Evolutionary conservation across 2,888 invertebrate species (phyloP), one percentile per base, ranked within the genome.

Genomic region (Dioctria linearis): DNA sequence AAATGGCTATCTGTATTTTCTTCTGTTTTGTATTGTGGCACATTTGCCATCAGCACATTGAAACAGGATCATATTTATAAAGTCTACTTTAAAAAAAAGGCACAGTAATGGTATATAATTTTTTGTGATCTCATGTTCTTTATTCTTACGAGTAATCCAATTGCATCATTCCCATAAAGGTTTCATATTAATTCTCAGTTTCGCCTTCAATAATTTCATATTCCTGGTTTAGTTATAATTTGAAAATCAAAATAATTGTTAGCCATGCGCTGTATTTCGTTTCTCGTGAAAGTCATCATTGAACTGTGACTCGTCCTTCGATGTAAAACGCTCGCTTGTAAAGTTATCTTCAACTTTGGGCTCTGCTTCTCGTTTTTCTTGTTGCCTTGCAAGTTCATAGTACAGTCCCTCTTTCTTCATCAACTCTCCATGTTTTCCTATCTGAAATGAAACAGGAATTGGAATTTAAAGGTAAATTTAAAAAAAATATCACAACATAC

Each of bases 361-460:
- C 39, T 69, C 39, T 5, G 37, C 49, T 37, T 86, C 86, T 25
- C 90, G 90, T 84, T 90, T 91, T 71, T 93, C 93, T 85, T 95
- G 95, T 83, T 95, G 94, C 80, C 93, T 93, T 75, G 95, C 93
- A 40, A 98, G 90, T 83, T 95, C 94, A 92, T 95, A 97, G 88
- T 98, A 98, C 82, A 94, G 91, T 0, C 98, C 97, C 86, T 93
- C 93, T 84, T 91, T 91, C 83, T 92, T 92, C 89, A 94, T 93
- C 83, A 98, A 88, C 82, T 93, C 92, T 0, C 93, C 92, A 87
- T 98, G 98, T 39, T 93, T 95, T 3, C 97, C 97, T 90, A 95
- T 93, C 96, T 96, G 83, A 67, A 85, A 85, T 80, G 82, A 11
- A 59, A 13, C 46, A 79, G 78, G 59, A 71, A 61, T 81, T 43